Percentiles rank a stretch among this genome's conserved stretches.
Conservation (phyloP, 2,113 vertebrate genomes). For the Gymnobelideus leadbeateri region DNA sequence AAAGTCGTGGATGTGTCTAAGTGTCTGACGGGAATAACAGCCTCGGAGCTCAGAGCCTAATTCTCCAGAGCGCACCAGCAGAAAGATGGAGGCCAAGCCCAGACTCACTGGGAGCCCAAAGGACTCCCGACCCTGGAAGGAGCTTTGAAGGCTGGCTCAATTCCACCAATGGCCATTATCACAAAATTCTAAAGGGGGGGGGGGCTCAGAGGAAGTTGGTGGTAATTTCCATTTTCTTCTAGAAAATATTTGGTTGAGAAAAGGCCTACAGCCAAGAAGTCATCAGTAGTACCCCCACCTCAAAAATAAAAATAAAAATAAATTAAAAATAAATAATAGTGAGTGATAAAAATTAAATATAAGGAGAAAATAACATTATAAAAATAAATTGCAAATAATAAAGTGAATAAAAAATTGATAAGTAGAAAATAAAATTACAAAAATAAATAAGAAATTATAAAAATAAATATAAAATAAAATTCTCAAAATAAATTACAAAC, state of each 20-base stretch:
- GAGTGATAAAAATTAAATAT: no score
- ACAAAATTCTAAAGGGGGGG: background rate
- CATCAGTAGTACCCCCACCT: background rate
- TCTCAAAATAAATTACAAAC: background rate
- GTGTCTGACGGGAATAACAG: background rate
- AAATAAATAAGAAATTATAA: background rate
- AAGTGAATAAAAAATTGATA: no score
- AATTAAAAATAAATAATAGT: no score
- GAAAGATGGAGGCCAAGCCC: background rate
- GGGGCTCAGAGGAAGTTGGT: background rate
- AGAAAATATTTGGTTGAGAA: background rate
- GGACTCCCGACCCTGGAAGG: background rate
- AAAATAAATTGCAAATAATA: no score
- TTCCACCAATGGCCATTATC: background rate
- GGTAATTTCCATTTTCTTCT: background rate
- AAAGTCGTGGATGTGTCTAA: background rate
- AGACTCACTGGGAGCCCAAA: no score
- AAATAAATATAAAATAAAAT: background rate
- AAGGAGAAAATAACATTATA: no score
- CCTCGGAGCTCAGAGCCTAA: background rate
- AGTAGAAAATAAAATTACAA: no score
- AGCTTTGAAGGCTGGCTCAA: background rate
- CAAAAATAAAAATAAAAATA: background rate
- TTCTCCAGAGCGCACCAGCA: background rate
- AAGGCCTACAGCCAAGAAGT: background rate